Percentiles rank a stretch among this genome's conserved stretches.
Evolutionary conservation across 2,888 invertebrate species (phyloP).

Genomic region (Erannis defoliaria): DNA sequence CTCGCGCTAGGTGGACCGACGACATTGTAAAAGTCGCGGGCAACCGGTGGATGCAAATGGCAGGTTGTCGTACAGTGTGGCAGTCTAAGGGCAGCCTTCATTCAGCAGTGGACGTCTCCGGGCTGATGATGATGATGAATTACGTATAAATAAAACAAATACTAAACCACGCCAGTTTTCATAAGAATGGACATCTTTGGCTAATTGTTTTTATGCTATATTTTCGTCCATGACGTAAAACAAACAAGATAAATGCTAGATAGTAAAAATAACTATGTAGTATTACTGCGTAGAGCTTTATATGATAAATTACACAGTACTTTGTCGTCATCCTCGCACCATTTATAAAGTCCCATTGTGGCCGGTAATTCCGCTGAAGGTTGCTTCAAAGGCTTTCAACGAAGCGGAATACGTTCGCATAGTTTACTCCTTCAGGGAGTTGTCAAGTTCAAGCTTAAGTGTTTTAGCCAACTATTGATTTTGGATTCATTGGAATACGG

Average conservation of each 20-base stretch:
- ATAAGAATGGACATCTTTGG: too few relatives aligned
- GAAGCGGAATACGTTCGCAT: neutral
- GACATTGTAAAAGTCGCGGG: too few relatives aligned
- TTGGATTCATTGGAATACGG: neutral
- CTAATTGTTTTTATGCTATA: too few relatives aligned
- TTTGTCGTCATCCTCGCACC: neutral
- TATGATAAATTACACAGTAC: neutral
- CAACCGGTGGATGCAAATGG: too few relatives aligned
- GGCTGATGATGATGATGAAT: too few relatives aligned
- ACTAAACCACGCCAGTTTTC: neutral
- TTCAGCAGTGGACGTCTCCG: too few relatives aligned
- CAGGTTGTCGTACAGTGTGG: too few relatives aligned
- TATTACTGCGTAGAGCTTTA: neutral
- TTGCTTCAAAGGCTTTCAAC: neutral
- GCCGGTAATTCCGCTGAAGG: constrained; percentile 4
- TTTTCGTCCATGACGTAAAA: neutral
- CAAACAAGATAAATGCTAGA: too few relatives aligned
- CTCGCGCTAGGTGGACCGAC: too few relatives aligned
- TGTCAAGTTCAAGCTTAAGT: constrained; percentile 2
- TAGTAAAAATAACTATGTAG: neutral
- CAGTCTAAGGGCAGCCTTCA: too few relatives aligned
- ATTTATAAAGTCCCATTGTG: constrained; percentile 3
- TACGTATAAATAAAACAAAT: too few relatives aligned
- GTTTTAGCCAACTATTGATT: constrained; percentile 3
- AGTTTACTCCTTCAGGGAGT: neutral